These are phyloP conservation scores for Drosophila merina DNA, from an alignment of 2,888 invertebrate species.

Conservation along the genomic window DNA sequence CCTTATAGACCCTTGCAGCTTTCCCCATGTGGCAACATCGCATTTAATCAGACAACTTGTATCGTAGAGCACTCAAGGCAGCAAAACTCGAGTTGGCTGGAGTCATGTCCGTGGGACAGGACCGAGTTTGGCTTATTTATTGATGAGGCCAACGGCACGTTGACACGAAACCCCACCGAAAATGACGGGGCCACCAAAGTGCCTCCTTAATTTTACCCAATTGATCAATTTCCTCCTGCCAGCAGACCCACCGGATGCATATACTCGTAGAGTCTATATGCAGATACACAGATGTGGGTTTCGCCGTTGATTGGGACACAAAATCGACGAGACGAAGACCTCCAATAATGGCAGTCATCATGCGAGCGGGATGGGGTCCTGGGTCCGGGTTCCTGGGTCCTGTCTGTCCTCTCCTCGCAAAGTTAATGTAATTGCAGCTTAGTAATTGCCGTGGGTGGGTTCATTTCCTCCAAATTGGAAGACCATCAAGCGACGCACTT, in stretches of 20 bases:
- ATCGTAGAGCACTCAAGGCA: constrained; percentile 30
- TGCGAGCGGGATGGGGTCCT: constrained; percentile 44
- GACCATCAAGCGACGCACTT: constrained; percentile 53
- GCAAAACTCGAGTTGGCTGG: neutral
- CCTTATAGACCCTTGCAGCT: constrained; percentile 1
- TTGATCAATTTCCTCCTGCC: constrained; percentile 66
- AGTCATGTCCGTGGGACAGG: constrained; percentile 41
- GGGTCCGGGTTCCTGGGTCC: constrained; percentile 19
- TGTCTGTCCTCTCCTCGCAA: constrained; percentile 2
- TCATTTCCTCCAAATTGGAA: constrained; percentile 64
- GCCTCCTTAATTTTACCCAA: constrained; percentile 72
- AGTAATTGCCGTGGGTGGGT: constrained; percentile 48
- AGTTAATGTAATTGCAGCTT: constrained; percentile 69
- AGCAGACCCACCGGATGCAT: constrained; percentile 22
- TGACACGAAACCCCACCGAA: constrained; percentile 65
- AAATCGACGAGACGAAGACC: constrained; percentile 53
- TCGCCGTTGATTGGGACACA: constrained; percentile 64
- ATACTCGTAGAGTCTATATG: constrained; percentile 46
- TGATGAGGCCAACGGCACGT: constrained; percentile 71
- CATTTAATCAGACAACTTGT: constrained; percentile 43
- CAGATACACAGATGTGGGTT: constrained; percentile 42
- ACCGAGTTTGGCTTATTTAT: constrained; percentile 61
- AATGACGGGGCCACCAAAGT: constrained; percentile 38
- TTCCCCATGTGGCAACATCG: constrained; percentile 34
- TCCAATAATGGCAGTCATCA: constrained; percentile 48